phyloP scores from a whole-genome alignment of 2,797 vertebrate genomes.

The Sciaenops ocellatus region DNA sequence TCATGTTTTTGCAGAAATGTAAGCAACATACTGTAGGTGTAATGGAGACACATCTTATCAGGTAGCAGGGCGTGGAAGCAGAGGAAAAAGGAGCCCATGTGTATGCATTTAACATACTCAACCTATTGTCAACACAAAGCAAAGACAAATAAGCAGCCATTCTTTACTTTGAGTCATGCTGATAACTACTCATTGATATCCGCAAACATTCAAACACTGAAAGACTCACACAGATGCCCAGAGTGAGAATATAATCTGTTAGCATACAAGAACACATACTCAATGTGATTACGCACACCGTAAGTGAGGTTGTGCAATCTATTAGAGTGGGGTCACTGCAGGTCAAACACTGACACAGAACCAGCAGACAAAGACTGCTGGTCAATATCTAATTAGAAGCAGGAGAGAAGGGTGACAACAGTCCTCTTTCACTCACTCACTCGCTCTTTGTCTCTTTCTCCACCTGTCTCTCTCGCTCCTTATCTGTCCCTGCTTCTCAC shows the following conservation, averaged over 20 bases:
- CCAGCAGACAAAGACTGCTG: slow-evolving; percentile 68
- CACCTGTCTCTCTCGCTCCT: slow-evolving; percentile 57
- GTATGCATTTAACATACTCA: slow-evolving; percentile 16
- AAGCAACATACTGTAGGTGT: background rate
- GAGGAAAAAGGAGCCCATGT: background rate
- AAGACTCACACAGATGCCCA: slow-evolving; percentile 6
- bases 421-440: slow-evolving; percentile 10
- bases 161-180: slow-evolving; percentile 36
- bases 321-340: slow-evolving; percentile 64
- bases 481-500: slow-evolving; percentile 63
- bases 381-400: slow-evolving; percentile 85
- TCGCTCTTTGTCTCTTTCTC: slow-evolving; percentile 34
- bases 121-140: slow-evolving; percentile 21
- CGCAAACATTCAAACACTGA: slow-evolving; percentile 11
- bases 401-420: slow-evolving; percentile 68
- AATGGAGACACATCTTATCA: slow-evolving; percentile 15
- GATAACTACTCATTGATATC: slow-evolving; percentile 48
- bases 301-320: slow-evolving; percentile 63
- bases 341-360: slow-evolving; percentile 69
- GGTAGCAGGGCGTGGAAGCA: background rate
- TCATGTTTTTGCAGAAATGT: slow-evolving; percentile 8
- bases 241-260: slow-evolving; percentile 38
- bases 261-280: slow-evolving; percentile 31
- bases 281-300: slow-evolving; percentile 35
- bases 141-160: slow-evolving; percentile 13